phyloP scores from a whole-genome alignment of 2,888 invertebrate genomes.

The Eilema caniola region DNA sequence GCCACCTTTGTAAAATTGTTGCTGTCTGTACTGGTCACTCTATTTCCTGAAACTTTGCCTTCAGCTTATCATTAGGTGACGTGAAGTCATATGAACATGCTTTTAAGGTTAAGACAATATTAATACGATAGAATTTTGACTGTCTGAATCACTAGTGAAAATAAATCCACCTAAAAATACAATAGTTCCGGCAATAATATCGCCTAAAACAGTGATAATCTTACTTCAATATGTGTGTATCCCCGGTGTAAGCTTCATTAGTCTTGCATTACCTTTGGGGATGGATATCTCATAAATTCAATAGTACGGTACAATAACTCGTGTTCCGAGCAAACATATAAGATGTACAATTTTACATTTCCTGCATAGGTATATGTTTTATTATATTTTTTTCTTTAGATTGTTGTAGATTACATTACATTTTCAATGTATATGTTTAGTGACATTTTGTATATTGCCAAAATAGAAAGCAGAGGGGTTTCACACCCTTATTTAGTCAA shows the following conservation, averaged over 20 bases:
- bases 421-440: too few relatives aligned
- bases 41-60: too few relatives aligned
- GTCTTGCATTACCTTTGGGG: slow-evolving; percentile 3
- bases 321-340: not conserved
- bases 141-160: too few relatives aligned
- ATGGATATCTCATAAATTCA: slow-evolving; percentile 14
- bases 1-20: too few relatives aligned
- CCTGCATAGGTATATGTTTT: not conserved
- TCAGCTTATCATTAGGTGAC: too few relatives aligned
- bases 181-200: not conserved
- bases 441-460: not conserved
- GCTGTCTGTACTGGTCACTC: too few relatives aligned
- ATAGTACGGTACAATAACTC: slow-evolving; percentile 3
- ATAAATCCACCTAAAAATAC: not conserved
- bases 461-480: not conserved
- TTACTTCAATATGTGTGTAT: slow-evolving; percentile 7
- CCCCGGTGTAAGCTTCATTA: slow-evolving; percentile 6
- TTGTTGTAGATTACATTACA: too few relatives aligned
- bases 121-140: too few relatives aligned
- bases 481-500: not conserved
- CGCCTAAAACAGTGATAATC: not conserved
- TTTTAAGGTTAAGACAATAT: too few relatives aligned
- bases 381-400: not conserved
- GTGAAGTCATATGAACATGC: too few relatives aligned
- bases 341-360: not conserved